Percentiles rank a stretch among this genome's conserved stretches.
phyloP scores from a whole-genome alignment of 2,113 vertebrate genomes.

The Apteryx mantelli region DNA sequence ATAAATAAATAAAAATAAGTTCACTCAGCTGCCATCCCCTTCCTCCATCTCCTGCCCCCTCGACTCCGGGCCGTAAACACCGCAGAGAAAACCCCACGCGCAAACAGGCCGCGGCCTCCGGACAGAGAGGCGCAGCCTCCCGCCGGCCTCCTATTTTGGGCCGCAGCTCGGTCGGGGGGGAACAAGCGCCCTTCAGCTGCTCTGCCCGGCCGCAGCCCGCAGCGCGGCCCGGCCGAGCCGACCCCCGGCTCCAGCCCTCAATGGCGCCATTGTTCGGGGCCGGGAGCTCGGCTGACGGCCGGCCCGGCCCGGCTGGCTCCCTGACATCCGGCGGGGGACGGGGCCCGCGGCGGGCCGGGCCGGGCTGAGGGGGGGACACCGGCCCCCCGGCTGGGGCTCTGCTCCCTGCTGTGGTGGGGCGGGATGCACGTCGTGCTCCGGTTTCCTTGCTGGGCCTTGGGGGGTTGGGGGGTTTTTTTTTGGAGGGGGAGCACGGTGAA shows the following conservation, averaged over 20 bases:
- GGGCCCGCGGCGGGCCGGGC: not conserved
- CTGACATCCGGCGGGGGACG: not conserved
- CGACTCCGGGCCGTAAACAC: constrained; percentile 45
- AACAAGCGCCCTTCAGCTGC: constrained; percentile 72
- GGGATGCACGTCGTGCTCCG: fast-evolving
- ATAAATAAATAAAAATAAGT: constrained; percentile 1
- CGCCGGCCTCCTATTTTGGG: constrained; percentile 72
- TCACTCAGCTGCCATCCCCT: not conserved
- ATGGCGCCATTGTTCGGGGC: constrained; percentile 73
- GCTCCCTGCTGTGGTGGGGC: fast-evolving
- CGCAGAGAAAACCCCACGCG: not conserved
- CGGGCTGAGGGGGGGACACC: not conserved
- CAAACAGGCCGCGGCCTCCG: constrained; percentile 33
- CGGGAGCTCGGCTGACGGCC: not conserved
- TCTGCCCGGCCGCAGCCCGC: constrained; percentile 45
- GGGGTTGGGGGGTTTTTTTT: not conserved
- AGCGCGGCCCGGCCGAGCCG: not conserved
- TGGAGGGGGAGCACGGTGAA: not conserved
- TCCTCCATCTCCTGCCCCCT: not conserved
- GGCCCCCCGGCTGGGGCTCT: not conserved
- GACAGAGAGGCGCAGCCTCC: constrained; percentile 14
- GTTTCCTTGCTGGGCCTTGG: not conserved
- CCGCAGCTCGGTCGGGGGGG: constrained; percentile 1
- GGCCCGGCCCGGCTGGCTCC: constrained; percentile 41
- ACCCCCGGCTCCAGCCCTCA: constrained; percentile 59